These are phyloP conservation scores for Pheosia gnoma DNA, from an alignment of 2,888 invertebrate genomes.

Conservation along the genomic window DNA sequence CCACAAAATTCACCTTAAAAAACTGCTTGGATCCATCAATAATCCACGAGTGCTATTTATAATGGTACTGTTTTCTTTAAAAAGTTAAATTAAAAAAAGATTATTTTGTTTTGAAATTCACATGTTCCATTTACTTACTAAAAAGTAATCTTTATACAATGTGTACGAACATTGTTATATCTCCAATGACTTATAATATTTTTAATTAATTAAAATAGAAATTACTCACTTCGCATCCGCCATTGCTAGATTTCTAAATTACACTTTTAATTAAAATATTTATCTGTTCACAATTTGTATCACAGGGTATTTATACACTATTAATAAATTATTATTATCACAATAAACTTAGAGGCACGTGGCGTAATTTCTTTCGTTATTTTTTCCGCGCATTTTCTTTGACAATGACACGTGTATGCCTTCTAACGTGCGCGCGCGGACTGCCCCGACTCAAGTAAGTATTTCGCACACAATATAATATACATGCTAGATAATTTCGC, in stretches of 20 bases:
- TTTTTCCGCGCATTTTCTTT: slow-evolving; percentile 26
- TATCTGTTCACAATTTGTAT: slow-evolving; percentile 35
- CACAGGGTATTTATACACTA: slow-evolving; percentile 17
- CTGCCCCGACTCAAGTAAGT: slow-evolving; percentile 8
- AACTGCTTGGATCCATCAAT: too few relatives aligned
- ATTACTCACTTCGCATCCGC: slow-evolving; percentile 69
- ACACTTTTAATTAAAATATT: slow-evolving; percentile 25
- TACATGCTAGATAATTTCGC: too few relatives aligned
- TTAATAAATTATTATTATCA: slow-evolving; percentile 30
- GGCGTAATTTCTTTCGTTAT: slow-evolving; percentile 23
- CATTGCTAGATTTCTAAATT: slow-evolving; percentile 18
- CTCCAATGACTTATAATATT: too few relatives aligned
- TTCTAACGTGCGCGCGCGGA: slow-evolving; percentile 30
- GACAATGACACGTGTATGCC: slow-evolving; percentile 19
- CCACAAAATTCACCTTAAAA: too few relatives aligned
- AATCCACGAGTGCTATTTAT: too few relatives aligned
- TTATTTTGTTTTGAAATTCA: too few relatives aligned
- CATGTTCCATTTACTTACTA: too few relatives aligned
- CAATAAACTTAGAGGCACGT: slow-evolving; percentile 31
- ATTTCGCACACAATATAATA: too few relatives aligned
- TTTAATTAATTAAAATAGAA: not conserved
- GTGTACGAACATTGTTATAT: too few relatives aligned
- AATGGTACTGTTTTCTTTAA: too few relatives aligned
- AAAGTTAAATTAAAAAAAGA: too few relatives aligned
- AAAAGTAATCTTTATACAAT: too few relatives aligned